A percentile compares a stretch with the other conserved stretches of the same genome.
Evolutionary conservation across 2,113 vertebrate species (phyloP).

Genomic region (Callospermophilus lateralis): DNA sequence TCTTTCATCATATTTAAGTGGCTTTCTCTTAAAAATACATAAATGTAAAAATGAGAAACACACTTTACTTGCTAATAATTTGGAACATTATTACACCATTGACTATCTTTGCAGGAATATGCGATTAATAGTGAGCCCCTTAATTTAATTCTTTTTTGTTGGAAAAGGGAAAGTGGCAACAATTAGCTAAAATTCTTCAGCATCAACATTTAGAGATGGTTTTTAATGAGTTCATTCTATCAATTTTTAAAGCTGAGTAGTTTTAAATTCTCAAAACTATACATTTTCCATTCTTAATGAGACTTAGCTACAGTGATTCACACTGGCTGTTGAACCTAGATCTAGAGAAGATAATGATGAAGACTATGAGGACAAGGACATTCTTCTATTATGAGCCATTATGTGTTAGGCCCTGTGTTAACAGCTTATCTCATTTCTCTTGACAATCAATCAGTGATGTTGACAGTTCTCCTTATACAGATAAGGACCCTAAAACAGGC

Average conservation of each 20-base stretch:
- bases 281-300: neutral
- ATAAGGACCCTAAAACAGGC: neutral
- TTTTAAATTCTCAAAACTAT: neutral
- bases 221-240: neutral
- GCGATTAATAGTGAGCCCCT: neutral
- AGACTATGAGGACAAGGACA: neutral
- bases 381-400: neutral
- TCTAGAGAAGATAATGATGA: neutral
- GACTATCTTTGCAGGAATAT: neutral
- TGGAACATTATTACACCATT: neutral
- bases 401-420: neutral
- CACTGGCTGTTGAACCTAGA: neutral
- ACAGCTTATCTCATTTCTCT: neutral
- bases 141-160: neutral
- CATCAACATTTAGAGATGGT: neutral
- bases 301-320: neutral
- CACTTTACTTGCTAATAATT: neutral
- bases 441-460: neutral
- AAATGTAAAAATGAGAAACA: neutral
- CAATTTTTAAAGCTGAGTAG: neutral
- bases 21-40: neutral
- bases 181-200: constrained; percentile 3
- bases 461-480: neutral
- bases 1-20: neutral
- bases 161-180: neutral